Evolutionary conservation across 2,888 invertebrate species (phyloP).

Genomic region (Anagyrus pseudococci): DNA sequence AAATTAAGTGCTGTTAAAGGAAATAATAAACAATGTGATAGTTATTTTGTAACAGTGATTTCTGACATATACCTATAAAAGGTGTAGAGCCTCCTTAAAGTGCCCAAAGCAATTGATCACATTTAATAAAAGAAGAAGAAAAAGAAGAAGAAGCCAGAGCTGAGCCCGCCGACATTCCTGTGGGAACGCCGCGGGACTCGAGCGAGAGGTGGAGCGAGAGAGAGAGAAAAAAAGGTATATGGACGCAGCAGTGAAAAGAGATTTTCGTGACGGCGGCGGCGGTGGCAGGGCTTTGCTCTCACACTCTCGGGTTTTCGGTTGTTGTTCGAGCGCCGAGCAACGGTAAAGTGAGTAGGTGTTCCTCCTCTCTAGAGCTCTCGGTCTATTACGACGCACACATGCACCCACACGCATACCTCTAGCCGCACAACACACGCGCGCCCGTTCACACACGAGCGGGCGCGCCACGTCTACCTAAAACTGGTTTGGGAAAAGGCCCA

Average conservation of each 20-base stretch:
- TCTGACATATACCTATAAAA: too few relatives aligned
- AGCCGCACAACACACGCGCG: not conserved
- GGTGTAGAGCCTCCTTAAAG: too few relatives aligned
- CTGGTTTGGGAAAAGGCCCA: slow-evolving; percentile 53
- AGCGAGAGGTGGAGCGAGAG: too few relatives aligned
- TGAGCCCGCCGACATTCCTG: slow-evolving; percentile 13
- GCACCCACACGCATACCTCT: not conserved
- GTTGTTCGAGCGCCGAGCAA: slow-evolving; percentile 44
- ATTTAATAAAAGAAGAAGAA: too few relatives aligned
- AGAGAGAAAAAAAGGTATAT: not conserved
- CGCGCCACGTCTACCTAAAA: slow-evolving; percentile 51
- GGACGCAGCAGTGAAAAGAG: slow-evolving; percentile 4
- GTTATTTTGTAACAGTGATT: too few relatives aligned
- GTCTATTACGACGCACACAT: too few relatives aligned
- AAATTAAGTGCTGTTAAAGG: too few relatives aligned
- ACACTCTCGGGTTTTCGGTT: slow-evolving; percentile 14
- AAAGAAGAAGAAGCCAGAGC: too few relatives aligned
- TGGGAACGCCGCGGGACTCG: slow-evolving; percentile 12
- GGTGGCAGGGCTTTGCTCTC: not conserved
- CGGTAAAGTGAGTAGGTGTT: slow-evolving; percentile 60
- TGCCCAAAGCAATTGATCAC: too few relatives aligned
- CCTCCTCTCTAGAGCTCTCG: slow-evolving; percentile 14
- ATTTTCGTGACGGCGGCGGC: slow-evolving; percentile 18
- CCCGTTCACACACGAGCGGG: slow-evolving; percentile 22
- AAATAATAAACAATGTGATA: too few relatives aligned